Base-by-base conservation (phyloP, 2,888 invertebrate genomes). In the Tubulanus polymorphus region DNA sequence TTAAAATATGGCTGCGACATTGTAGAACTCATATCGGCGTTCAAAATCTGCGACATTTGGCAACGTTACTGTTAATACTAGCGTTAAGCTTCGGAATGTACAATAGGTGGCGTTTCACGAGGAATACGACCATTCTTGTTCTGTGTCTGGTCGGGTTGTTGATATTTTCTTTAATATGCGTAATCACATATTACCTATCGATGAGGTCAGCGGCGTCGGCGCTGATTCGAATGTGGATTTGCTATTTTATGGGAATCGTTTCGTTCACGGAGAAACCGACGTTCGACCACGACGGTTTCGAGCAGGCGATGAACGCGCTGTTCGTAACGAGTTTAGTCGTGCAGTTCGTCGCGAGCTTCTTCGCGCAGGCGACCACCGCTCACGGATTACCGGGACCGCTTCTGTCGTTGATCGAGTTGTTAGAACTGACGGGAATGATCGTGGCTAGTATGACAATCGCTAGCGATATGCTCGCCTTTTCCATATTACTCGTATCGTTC, bases 31-130 rank as follows among this genome's bases (percentile, higher is more conserved):
- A 59, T 41, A 20, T 61, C 46, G 59, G 57, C 5, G 35, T 65
- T 25, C 57, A 61, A n/a, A 69, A 69, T 52, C 53, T 74, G 5
- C 62, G 69, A 18, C 70, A 70, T 54, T 45, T 76, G 26, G 68
- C 75, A 3, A 69, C 68, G 46, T 46, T 71, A 8, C 61, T 75
- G 6, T 62, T 77, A 26, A 51, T 71, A 10, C 69, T 70, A 8
- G 75, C 72, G 0, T 55, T 77, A 8, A 68, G 70, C 8, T 58
- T 76, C 8, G 76, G 75, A 10, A 60, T 75, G 50, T 76, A 75
- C 57, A 67, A 68, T 35, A 66, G 73, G 56, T 77, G 76, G 76
- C 58, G 60, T 45, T 57, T 60, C 49, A 67, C 64, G 12, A 57
- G 68, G 27, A 68, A 73, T 52, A 61, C 61, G 0, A 60, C 63